Evolutionary conservation across 2,113 vertebrate genomes (phyloP), one percentile per base, ranked within the genome.

Genomic region (Mionectes macconnelli): DNA sequence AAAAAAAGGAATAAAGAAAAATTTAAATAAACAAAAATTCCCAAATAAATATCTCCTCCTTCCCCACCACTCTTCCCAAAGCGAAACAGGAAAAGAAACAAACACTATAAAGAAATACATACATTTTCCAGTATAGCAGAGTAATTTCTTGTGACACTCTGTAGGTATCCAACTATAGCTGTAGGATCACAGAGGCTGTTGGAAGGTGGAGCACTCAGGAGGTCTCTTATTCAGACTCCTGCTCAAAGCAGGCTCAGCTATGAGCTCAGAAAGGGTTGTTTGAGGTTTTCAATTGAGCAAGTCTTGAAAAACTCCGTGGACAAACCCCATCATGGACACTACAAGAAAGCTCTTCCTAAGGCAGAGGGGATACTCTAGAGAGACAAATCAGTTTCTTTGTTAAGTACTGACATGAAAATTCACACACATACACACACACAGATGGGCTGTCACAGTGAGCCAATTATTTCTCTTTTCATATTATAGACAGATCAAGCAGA

Each of bases 381-480:
- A 31, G n/a, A 63, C 10, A 68, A 67, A 63, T 57, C 14, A 47
- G 16, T 31, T 73, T 67, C 53, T 72, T 63, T n/a, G 14, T 80
- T 17, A 24, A 50, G 40, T 28, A n/a, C 35, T 25, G 40, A 22
- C 40, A 59, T 60, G 19, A 6, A 47, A 72, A 62, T 25, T 49
- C 5, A 67, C 5, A 47, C 25, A 44, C 24, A 44, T 10, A 49
- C 6, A 23, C 12, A 73, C 15, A 39, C 8, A 28, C 0, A 67
- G 37, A 44, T 1, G 0, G 28, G 24, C 3, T 79, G 67, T 74
- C 1, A 2, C 7, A 12, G 33, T 33, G 10, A 22, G 14, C 2
- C 31, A 64, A 2, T n/a, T 53, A 17, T 14, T 85, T 68, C 25
- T 52, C 20, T 67, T 68, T 72, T 33, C 37, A 8, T 56, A 27